A percentile compares a stretch with the other conserved stretches of the same genome.
Conservation (phyloP, 2,888 invertebrate species). For the Metellina segmentata region DNA sequence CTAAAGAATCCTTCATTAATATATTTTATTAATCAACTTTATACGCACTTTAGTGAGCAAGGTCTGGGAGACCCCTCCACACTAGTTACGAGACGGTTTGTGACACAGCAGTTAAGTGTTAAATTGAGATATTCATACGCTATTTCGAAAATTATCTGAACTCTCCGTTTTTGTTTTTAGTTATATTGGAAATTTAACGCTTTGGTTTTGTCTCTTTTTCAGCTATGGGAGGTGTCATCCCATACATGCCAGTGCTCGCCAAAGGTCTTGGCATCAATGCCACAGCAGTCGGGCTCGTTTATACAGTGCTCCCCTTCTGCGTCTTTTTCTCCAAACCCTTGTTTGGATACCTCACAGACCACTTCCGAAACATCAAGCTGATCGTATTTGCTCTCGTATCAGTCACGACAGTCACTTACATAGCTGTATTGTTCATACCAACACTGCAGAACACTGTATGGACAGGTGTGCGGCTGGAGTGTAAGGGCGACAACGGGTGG, state of each 20-base stretch:
- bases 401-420: constrained; percentile 21
- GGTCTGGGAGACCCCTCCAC: no score
- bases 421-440: constrained; percentile 42
- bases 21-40: no score
- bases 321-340: constrained; percentile 75
- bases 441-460: constrained; percentile 1
- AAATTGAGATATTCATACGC: no score
- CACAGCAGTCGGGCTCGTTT: constrained; percentile 76
- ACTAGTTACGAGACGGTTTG: no score
- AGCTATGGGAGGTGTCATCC: constrained; percentile 75
- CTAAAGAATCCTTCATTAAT: no score
- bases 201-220: constrained; percentile 27
- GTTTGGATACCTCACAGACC: constrained; percentile 77
- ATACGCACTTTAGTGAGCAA: no score
- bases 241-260: constrained; percentile 76
- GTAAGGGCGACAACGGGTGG: not conserved
- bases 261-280: constrained; percentile 72
- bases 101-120: no score
- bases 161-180: not conserved
- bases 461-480: not conserved
- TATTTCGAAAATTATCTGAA: not conserved
- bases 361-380: constrained; percentile 66
- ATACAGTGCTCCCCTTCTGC: constrained; percentile 77
- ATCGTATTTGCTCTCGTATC: constrained; percentile 36
- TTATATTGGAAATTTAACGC: not conserved